A percentile compares a stretch with the other conserved stretches of the same genome.
Evolutionary conservation across 2,113 vertebrate genomes (phyloP).

Genomic region (Pantherophis guttatus): DNA sequence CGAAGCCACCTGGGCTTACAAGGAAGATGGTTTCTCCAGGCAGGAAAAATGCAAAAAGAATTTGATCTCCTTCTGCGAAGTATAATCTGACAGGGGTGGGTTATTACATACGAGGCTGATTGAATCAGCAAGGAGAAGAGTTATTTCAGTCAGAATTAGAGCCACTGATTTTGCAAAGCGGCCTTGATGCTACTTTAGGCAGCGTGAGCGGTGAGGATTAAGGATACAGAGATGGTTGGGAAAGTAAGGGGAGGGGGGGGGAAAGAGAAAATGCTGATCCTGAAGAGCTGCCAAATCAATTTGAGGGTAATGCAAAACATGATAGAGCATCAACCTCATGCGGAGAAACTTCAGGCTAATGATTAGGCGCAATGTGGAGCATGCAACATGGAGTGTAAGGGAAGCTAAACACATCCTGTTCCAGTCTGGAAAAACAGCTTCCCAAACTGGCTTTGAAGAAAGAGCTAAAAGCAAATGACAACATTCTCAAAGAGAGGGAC

Average conservation of each 20-base stretch:
- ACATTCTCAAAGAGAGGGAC: background rate
- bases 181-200: background rate
- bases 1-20: background rate
- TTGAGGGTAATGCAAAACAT: constrained; percentile 51
- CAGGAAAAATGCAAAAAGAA: background rate
- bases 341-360: constrained; percentile 45
- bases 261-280: constrained; percentile 21
- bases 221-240: background rate
- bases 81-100: background rate
- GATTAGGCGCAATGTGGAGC: constrained; percentile 66
- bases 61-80: background rate
- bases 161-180: background rate
- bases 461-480: background rate
- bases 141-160: background rate
- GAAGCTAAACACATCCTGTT: constrained; percentile 43
- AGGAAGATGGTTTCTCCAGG: background rate
- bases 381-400: constrained; percentile 64
- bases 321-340: constrained; percentile 55
- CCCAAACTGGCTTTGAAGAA: background rate
- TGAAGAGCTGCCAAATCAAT: constrained; percentile 42
- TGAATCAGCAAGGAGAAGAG: background rate
- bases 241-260: background rate
- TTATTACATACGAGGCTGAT: background rate
- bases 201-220: background rate
- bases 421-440: background rate